Evolutionary conservation across 2,888 invertebrate genomes (phyloP), one percentile per base, ranked within the genome.

Genomic region (Caenorhabditis sp.): DNA sequence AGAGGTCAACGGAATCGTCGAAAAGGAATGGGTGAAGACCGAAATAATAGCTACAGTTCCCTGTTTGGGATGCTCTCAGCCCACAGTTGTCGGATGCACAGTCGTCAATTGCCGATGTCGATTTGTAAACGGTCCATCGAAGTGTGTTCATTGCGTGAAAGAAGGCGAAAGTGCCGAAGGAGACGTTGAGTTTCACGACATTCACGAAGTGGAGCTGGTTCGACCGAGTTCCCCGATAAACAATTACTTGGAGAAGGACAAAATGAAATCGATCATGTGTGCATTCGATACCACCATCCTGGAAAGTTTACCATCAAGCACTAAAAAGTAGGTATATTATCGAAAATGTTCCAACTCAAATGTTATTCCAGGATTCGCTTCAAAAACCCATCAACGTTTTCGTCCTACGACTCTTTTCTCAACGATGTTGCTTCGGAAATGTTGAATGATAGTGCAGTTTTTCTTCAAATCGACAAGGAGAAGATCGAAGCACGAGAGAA

Each of bases 71-170:
- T 89, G 89, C 59, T 75, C 77, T 8, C 44, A 63, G 28, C 66
- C 79, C 0, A 76, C 86, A 1, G 83, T 84, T 14, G 84, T 88
- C 12, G 82, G 77, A 7, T 89, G 89, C 51, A 85, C 86, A 7
- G 73, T 88, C 2, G 56, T 63, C 5, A 80, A 84, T 22, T 89
- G 89, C 59, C 72, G 72, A n/a, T 89, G 89, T 58, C 76, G 82
- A 31, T 19, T 74, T 28, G 64, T 74, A 10, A 16, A 14, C n/a
- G 73, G 56, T 8, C 77, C 73, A 10, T 26, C 64, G 24, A 56
- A 70, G 38, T 82, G 82, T 69, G 74, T 82, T 10, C 44, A 58
- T n/a, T 82, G 82, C 69, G 22, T 64, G 16, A 69, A 56, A 26
- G 3, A 16, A 14, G 63, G 16, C n/a, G 44, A 69, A 28, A 59